Evolutionary conservation across 2,797 vertebrate genomes (phyloP), one percentile per base, ranked within the genome.

Genomic region (Halcyon leucocephala): DNA sequence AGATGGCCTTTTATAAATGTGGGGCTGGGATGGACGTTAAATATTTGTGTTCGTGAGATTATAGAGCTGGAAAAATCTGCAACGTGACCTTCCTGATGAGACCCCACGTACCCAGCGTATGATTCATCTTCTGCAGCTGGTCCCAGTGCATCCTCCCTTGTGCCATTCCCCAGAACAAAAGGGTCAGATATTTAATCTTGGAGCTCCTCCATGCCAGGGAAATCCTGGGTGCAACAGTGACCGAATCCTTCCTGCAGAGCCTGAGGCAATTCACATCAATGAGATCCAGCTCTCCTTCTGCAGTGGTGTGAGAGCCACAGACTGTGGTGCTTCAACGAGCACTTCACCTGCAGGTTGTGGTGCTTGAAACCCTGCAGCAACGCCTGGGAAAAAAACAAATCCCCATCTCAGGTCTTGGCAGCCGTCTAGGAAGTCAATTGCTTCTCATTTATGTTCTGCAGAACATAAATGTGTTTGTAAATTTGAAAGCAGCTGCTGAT

Each of bases 401-500:
- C 78, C 65, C 39, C 18, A 1, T 21, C 74, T 80, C 74, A 6
- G 51, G 87, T 82, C 80, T 71, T 94, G 81, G 83, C 93, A 95
- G 78, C 83, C 11, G 0, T 26, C 77, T 90, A 2, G 1, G 82
- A 97, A 91, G 93, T 86, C 65, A 69, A 87, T 94, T 89, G 71
- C 74, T 71, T 92, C 86, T 93, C 88, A 72, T 86, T 90, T 95
- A 57, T 89, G 94, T 77, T 86, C 82, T 57, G 60, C 35, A 93
- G 80, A 91, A 95, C 7, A 5, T 67, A 90, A 86, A 71, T 18
- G 64, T 74, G 54, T 97, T 95, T 94, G 86, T 89, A 92, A 93
- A 92, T 96, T 74, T 77, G 81, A 86, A 96, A 95, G 94, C 92
- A 95, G 93, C 86, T 96, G 95, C 88, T 89, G 95, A 95, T 17